Percentiles rank a stretch among this genome's conserved stretches.
Evolutionary conservation across 2,797 vertebrate species (phyloP).

Genomic region (Jordanella pulchra): DNA sequence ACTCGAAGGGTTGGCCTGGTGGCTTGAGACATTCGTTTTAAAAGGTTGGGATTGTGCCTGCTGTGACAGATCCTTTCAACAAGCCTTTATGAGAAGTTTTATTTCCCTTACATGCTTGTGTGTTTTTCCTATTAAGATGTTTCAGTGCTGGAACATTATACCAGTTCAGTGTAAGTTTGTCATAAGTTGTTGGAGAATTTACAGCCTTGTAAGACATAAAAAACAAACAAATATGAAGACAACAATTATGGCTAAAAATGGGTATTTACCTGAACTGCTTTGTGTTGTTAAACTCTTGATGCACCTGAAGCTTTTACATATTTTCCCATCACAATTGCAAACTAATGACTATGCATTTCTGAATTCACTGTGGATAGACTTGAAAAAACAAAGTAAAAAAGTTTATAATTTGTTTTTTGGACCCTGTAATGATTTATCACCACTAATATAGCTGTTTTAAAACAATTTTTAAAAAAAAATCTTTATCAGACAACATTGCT

Average conservation of each 20-base stretch:
- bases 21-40: constrained; percentile 25
- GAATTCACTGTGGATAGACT: neutral
- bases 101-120: neutral
- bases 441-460: too few species aligned
- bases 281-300: neutral
- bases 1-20: constrained; percentile 8
- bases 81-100: constrained; percentile 6
- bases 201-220: neutral
- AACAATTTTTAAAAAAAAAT: too few species aligned
- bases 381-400: neutral
- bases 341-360: neutral
- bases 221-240: neutral
- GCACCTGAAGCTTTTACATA: neutral
- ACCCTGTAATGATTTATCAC: too few species aligned
- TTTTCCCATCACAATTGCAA: neutral
- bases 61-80: constrained; percentile 11
- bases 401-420: too few species aligned
- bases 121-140: neutral
- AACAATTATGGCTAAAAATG: neutral
- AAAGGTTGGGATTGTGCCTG: constrained; percentile 34
- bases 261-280: neutral
- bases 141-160: neutral
- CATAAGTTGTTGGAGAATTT: neutral
- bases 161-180: neutral
- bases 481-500: too few species aligned